These are phyloP conservation scores for Drosophila tropicalis DNA, from an alignment of 1,140 invertebrate genomes.

Conservation along the genomic window DNA sequence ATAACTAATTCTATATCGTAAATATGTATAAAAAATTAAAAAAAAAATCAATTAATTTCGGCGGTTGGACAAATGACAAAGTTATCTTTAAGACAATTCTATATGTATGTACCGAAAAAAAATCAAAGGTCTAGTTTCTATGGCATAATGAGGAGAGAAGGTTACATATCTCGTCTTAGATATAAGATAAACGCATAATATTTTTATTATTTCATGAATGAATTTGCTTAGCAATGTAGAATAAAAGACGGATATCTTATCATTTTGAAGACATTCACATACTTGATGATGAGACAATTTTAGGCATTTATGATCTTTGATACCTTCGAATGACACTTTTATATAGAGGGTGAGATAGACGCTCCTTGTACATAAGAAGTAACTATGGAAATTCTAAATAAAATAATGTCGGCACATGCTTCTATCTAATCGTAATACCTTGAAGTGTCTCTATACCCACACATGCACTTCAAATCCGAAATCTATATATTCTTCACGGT, in stretches of 20 bases:
- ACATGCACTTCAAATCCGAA: slow-evolving; percentile 45
- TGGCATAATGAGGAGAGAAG: neutral
- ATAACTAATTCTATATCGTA: slow-evolving; percentile 56
- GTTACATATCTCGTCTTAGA: neutral
- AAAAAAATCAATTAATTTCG: slow-evolving; percentile 66
- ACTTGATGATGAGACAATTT: neutral
- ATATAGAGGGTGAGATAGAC: neutral
- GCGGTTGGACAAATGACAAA: slow-evolving; percentile 55
- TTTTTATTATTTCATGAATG: slow-evolving; percentile 10
- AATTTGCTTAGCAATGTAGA: slow-evolving; percentile 5
- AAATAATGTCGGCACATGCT: slow-evolving; percentile 48
- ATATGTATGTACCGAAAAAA: slow-evolving; percentile 18
- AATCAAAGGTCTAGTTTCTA: slow-evolving; percentile 37
- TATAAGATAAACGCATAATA: slow-evolving; percentile 26
- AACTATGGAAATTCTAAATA: slow-evolving; percentile 26
- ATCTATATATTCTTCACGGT: slow-evolving; percentile 6
- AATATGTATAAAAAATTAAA: slow-evolving; percentile 48
- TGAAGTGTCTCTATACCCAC: slow-evolving; percentile 45
- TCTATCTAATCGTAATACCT: slow-evolving; percentile 62
- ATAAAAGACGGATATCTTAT: too few species aligned
- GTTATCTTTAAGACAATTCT: slow-evolving; percentile 43
- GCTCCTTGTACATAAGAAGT: slow-evolving; percentile 10
- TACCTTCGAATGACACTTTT: neutral
- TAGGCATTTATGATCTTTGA: neutral
- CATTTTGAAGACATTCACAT: too few species aligned